Percentiles rank a stretch among this genome's conserved stretches.
These are phyloP conservation scores for Eremophila alpestris DNA, from an alignment of 2,797 vertebrate genomes.

Conservation along the genomic window DNA sequence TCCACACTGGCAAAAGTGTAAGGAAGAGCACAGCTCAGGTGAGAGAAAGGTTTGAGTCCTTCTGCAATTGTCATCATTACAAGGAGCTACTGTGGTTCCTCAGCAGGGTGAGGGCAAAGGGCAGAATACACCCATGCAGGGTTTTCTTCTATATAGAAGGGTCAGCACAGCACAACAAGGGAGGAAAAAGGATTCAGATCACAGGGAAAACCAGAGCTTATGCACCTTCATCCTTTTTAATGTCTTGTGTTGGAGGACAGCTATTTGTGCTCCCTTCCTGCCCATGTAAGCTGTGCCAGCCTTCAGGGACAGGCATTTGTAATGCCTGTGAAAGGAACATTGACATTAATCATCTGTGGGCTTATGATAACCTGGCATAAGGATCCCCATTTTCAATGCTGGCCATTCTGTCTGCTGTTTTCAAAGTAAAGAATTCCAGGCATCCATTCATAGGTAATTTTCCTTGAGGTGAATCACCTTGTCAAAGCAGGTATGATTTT, in stretches of 20 bases:
- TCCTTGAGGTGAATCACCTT: constrained; percentile 20
- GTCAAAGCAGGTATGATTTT: background rate
- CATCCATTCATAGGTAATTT: background rate
- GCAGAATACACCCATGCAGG: rapidly evolving
- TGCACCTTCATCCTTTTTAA: background rate
- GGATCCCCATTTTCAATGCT: background rate
- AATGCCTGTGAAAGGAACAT: background rate
- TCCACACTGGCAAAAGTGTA: background rate
- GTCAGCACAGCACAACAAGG: background rate
- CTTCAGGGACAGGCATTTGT: background rate
- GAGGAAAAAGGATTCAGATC: background rate
- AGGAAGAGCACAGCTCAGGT: background rate
- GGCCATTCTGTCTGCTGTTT: background rate
- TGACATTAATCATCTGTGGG: background rate
- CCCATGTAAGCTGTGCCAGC: background rate
- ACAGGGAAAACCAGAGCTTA: background rate
- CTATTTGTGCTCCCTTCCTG: background rate
- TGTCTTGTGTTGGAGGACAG: background rate
- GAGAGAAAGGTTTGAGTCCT: background rate
- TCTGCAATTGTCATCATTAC: rapidly evolving
- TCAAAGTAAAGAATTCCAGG: background rate
- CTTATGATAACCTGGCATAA: background rate
- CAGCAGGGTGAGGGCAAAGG: background rate
- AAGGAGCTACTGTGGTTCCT: background rate
- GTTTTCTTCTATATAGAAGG: background rate